Evolutionary conservation across 2,888 invertebrate genomes (phyloP).

Genomic region (Drosophila koepferae): DNA sequence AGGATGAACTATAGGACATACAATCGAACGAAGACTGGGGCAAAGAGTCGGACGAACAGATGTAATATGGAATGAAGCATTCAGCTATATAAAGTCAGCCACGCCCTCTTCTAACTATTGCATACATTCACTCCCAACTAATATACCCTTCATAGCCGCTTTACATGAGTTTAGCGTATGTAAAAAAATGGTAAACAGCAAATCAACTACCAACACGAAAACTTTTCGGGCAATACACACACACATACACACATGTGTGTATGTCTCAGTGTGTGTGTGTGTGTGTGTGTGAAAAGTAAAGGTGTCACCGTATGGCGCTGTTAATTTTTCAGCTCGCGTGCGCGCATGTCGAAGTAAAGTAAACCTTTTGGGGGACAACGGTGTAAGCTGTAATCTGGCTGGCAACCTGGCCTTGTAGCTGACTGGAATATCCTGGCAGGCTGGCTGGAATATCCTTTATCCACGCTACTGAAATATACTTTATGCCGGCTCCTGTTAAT

Average conservation of each 20-base stretch:
- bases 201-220: constrained; percentile 63
- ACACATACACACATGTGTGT: not conserved
- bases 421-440: not conserved
- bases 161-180: too few species aligned
- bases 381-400: constrained; percentile 10
- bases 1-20: not conserved
- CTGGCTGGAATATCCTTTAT: constrained; percentile 11
- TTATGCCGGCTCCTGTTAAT: constrained; percentile 57
- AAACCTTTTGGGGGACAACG: constrained; percentile 17
- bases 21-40: not conserved
- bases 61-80: too few species aligned
- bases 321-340: constrained; percentile 54
- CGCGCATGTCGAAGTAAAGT: not conserved
- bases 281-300: constrained; percentile 46
- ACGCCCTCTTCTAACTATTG: too few species aligned
- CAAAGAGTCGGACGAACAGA: not conserved
- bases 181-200: constrained; percentile 57
- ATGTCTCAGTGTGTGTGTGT: not conserved
- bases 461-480: constrained; percentile 8
- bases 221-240: constrained; percentile 43
- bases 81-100: not conserved
- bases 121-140: not conserved
- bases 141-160: not conserved
- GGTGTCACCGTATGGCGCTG: constrained; percentile 67
- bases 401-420: not conserved